A percentile compares a stretch with the other conserved stretches of the same genome.
phyloP scores from a whole-genome alignment of 2,888 invertebrate genomes.

The Ditula angustiorana region DNA sequence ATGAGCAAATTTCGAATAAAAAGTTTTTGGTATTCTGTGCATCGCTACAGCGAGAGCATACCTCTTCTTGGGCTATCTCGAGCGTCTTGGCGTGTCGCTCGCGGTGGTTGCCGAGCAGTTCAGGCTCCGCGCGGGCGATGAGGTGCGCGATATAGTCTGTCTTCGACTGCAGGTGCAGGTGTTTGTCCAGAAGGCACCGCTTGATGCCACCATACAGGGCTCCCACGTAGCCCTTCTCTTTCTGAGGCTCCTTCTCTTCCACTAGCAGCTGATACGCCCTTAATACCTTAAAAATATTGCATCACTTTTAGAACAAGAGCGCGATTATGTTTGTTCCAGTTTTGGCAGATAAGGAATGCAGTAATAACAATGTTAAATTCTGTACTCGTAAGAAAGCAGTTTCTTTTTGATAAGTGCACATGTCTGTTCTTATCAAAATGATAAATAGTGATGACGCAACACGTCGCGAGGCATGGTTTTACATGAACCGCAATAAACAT shows the following conservation, averaged over 20 bases:
- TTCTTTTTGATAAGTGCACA: slow-evolving; percentile 30
- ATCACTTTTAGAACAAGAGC: not conserved
- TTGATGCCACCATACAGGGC: slow-evolving; percentile 94
- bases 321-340: slow-evolving; percentile 4
- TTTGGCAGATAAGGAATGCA: slow-evolving; percentile 15
- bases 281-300: slow-evolving; percentile 77
- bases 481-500: slow-evolving; percentile 7
- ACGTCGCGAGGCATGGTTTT: not conserved
- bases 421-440: slow-evolving; percentile 33
- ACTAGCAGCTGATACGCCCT: slow-evolving; percentile 95
- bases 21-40: not conserved
- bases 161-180: slow-evolving; percentile 94
- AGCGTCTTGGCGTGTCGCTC: slow-evolving; percentile 98
- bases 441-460: slow-evolving; percentile 30
- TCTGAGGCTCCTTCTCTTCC: slow-evolving; percentile 92
- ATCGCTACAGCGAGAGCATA: slow-evolving; percentile 41
- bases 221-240: slow-evolving; percentile 96
- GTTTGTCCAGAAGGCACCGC: slow-evolving; percentile 93
- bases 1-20: too few relatives aligned
- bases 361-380: slow-evolving; percentile 5
- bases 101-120: slow-evolving; percentile 93
- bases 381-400: slow-evolving; percentile 6
- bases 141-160: slow-evolving; percentile 95
- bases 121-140: slow-evolving; percentile 96
- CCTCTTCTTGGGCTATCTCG: slow-evolving; percentile 98